A percentile compares a stretch with the other conserved stretches of the same genome.
Evolutionary conservation across 2,797 vertebrate species (phyloP).

Genomic region (Hoplostethus mediterraneus): DNA sequence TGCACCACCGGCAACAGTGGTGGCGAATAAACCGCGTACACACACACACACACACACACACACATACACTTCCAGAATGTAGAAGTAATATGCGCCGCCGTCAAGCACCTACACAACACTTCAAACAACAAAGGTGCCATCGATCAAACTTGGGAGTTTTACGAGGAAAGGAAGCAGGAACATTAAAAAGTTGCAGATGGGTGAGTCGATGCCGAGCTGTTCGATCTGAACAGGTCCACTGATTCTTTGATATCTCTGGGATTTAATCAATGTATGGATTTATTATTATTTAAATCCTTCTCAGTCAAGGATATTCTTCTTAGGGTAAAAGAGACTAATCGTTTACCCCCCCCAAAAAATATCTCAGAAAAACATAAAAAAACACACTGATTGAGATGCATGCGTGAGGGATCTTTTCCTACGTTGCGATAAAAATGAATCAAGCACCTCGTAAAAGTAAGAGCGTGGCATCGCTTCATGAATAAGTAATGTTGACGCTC

Average conservation of each 20-base stretch:
- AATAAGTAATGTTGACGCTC: slow-evolving; percentile 68
- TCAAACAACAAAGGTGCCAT: slow-evolving; percentile 47
- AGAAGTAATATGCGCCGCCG: slow-evolving; percentile 46
- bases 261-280: slow-evolving; percentile 53
- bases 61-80: slow-evolving; percentile 5
- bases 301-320: slow-evolving; percentile 41
- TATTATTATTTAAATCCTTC: slow-evolving; percentile 29
- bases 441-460: slow-evolving; percentile 54
- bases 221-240: slow-evolving; percentile 12
- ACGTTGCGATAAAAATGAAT: slow-evolving; percentile 39
- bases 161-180: slow-evolving; percentile 26
- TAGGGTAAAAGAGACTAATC: slow-evolving; percentile 27
- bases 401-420: slow-evolving; percentile 30
- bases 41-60: too few species aligned
- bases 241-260: slow-evolving; percentile 35
- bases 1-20: slow-evolving; percentile 48
- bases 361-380: slow-evolving; percentile 31
- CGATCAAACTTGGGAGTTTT: slow-evolving; percentile 59
- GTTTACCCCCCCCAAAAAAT: slow-evolving; percentile 16
- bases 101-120: slow-evolving; percentile 40
- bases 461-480: slow-evolving; percentile 53
- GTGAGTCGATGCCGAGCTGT: slow-evolving; percentile 13
- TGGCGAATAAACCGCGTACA: slow-evolving; percentile 65
- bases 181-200: slow-evolving; percentile 36
- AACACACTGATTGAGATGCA: slow-evolving; percentile 50